Evolutionary conservation across 2,888 invertebrate genomes (phyloP).

Genomic region (Agrotis segetum): DNA sequence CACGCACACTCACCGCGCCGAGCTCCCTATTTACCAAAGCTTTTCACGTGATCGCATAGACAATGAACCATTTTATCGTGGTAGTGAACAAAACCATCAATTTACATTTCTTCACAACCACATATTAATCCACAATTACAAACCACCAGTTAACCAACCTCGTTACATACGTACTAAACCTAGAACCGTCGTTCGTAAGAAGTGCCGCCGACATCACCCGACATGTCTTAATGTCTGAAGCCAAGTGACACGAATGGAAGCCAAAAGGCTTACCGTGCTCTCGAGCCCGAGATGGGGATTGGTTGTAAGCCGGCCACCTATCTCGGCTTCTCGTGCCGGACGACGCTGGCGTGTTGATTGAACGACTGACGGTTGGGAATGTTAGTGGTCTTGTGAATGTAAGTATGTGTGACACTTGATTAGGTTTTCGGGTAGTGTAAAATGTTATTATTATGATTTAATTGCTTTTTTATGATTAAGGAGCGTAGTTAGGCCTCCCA

Average conservation of each 20-base stretch:
- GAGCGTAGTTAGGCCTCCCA: too few relatives aligned
- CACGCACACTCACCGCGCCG: too few relatives aligned
- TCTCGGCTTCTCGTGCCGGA: conserved; percentile 28
- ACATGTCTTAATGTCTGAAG: conserved; percentile 52
- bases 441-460: too few relatives aligned
- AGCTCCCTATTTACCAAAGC: too few relatives aligned
- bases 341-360: conserved; percentile 42
- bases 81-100: conserved; percentile 1
- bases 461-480: too few relatives aligned
- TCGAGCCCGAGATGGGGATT: conserved; percentile 43
- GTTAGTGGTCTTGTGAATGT: background rate
- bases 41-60: too few relatives aligned
- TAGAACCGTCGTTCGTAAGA: conserved; percentile 19
- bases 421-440: background rate
- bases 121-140: conserved; percentile 8
- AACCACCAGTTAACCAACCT: conserved; percentile 11
- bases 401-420: conserved; percentile 14
- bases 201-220: conserved; percentile 28
- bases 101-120: conserved; percentile 4
- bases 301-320: conserved; percentile 49
- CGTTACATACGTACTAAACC: conserved; percentile 21
- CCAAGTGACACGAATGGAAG: conserved; percentile 51
- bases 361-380: conserved; percentile 34
- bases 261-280: conserved; percentile 53
- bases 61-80: too few relatives aligned